Conservation (phyloP, 1,140 invertebrate species). For the Drosophila yakuba region DNA sequence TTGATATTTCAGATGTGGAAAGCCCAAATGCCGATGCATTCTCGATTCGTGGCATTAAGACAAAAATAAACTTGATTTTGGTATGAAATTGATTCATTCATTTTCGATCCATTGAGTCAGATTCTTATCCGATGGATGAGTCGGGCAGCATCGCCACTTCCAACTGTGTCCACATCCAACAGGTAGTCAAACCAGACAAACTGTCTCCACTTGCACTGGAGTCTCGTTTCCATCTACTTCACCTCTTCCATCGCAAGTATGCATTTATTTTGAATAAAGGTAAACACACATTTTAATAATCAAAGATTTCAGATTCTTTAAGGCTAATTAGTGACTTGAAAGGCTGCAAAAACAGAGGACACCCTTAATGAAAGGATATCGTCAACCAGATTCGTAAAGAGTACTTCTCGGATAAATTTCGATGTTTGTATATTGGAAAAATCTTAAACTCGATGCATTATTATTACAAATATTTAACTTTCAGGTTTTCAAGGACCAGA, state of each 20-base stretch:
- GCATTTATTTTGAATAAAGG: conserved; percentile 1
- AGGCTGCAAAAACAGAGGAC: neutral
- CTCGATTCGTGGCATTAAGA: conserved; percentile 63
- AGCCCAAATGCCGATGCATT: conserved; percentile 65
- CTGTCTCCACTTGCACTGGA: conserved; percentile 46
- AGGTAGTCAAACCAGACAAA: conserved; percentile 57
- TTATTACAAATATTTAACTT: too few relatives aligned
- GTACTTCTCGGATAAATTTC: neutral
- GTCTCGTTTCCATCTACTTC: neutral
- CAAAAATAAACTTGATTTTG: conserved; percentile 56
- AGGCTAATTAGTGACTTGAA: neutral
- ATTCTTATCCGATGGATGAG: conserved; percentile 48
- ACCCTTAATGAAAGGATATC: neutral
- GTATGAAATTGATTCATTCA: conserved; percentile 69
- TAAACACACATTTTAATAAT: conserved; percentile 23
- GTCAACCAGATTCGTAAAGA: too few relatives aligned
- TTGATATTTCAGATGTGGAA: conserved; percentile 70
- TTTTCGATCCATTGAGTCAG: conserved; percentile 61
- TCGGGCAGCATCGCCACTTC: conserved; percentile 25
- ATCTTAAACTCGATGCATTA: too few relatives aligned
- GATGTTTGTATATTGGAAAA: too few relatives aligned
- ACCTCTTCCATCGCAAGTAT: neutral
- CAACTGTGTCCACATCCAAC: conserved; percentile 44
- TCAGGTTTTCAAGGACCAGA: too few relatives aligned
- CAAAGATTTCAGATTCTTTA: conserved; percentile 7